Percentiles rank a stretch among this genome's conserved stretches.
phyloP scores from a whole-genome alignment of 1,140 invertebrate species.

The Bactericera cockerelli region DNA sequence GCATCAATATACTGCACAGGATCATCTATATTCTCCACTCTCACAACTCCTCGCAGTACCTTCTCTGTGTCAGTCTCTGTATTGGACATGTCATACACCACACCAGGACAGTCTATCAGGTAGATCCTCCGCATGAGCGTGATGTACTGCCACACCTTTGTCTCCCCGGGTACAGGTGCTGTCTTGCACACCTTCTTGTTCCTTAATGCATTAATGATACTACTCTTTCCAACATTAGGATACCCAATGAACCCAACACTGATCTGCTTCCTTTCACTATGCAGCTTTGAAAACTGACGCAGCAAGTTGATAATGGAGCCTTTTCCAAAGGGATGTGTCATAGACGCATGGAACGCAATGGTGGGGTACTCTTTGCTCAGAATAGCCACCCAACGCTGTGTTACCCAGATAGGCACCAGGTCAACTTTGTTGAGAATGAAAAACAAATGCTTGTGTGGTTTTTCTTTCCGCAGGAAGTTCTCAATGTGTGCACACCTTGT shows the following conservation, averaged over 20 bases:
- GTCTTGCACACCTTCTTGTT: constrained; percentile 96
- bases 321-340: constrained; percentile 96
- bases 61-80: constrained; percentile 87
- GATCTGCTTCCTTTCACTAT: constrained; percentile 93
- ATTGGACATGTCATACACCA: constrained; percentile 89
- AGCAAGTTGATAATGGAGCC: constrained; percentile 92
- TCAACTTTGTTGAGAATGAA: constrained; percentile 93
- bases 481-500: constrained; percentile 86
- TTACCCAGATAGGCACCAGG: constrained; percentile 93
- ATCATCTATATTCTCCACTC: constrained; percentile 85
- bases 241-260: constrained; percentile 98
- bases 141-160: constrained; percentile 99
- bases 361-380: constrained; percentile 92
- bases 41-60: constrained; percentile 87
- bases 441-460: constrained; percentile 86
- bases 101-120: constrained; percentile 96
- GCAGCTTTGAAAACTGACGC: constrained; percentile 90
- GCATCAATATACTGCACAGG: constrained; percentile 88
- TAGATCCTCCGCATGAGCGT: constrained; percentile 95
- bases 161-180: constrained; percentile 97
- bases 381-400: constrained; percentile 86
- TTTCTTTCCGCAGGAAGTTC: constrained; percentile 61
- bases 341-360: constrained; percentile 92
- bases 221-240: constrained; percentile 98
- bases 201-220: constrained; percentile 90